Evolutionary conservation across 2,888 invertebrate genomes (phyloP), one percentile per base, ranked within the genome.

Genomic region (Dorcus hopei): DNA sequence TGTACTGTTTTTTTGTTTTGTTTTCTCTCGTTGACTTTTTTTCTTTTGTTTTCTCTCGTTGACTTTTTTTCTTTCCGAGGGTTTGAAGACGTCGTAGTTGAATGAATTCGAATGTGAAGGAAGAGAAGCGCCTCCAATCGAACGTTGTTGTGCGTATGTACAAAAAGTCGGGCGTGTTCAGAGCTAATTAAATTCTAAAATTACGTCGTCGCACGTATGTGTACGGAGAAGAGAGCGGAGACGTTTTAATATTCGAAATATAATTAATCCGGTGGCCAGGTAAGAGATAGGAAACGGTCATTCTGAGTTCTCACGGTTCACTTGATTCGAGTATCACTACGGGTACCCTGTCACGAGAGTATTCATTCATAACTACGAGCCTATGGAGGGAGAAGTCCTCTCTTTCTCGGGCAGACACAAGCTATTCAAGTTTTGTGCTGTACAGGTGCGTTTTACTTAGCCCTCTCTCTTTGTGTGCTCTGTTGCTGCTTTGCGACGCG

Each of bases 351-450:
- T 66, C 64, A 62, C 3, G 77, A 79, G 77, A 71, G 76, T 79
- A 79, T 81, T 81, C 81, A 81, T 82, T 82, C 82, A 82, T 81
- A 80, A 81, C 62, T 67, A 62, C 61, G 61, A 54, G 48, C 61
- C 67, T 66, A 64, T 68, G 70, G 70, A 70, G 72, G 73, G 71
- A 72, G 72, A 68, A 65, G 61, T 65, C 68, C 70, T 69, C 68
- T 59, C 55, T 59, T 62, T 59, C 66, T 62, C 62, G 42, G 55
- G 54, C 62, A 54, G 65, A 64, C 70, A 67, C 63, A 67, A 65
- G 65, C 69, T 68, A 68, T 69, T 68, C 65, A 67, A 63, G 65
- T 66, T 62, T 58, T 61, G 52, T 53, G 68, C 66, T 61, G 69
- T 68, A 70, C 70, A 67, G 70, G 70, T 70, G 70, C 70, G 67